Evolutionary conservation across 2,113 vertebrate genomes (phyloP).

Genomic region (Pipa parva): DNA sequence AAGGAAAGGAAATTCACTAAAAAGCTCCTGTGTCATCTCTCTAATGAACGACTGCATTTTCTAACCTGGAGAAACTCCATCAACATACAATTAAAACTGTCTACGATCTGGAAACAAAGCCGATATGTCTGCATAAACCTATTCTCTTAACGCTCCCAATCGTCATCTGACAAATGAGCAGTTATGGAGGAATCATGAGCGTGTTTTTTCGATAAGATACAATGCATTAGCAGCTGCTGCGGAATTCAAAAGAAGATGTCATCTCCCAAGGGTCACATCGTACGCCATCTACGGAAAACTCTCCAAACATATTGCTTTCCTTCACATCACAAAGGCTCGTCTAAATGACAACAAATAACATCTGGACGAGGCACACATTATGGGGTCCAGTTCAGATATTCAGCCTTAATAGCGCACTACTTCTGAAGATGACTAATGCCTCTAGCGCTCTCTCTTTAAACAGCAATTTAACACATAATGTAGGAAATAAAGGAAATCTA

Average conservation of each 20-base stretch:
- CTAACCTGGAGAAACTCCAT: slow-evolving; percentile 12
- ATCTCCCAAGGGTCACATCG: slow-evolving; percentile 13
- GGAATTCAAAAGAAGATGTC: background rate
- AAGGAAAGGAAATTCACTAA: no score
- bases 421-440: no score
- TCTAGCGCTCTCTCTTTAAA: no score
- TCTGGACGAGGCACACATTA: background rate
- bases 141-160: background rate
- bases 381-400: background rate
- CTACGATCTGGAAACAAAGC: slow-evolving; percentile 4
- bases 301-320: background rate
- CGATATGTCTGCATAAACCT: background rate
- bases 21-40: slow-evolving; percentile 1
- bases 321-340: background rate
- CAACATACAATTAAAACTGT: slow-evolving; percentile 18
- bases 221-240: slow-evolving; percentile 16
- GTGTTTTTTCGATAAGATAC: slow-evolving; percentile 4
- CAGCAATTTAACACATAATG: no score
- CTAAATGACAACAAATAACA: slow-evolving; percentile 6
- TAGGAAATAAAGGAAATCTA: no score
- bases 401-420: background rate
- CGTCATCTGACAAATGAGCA: slow-evolving; percentile 3
- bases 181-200: background rate
- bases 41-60: background rate
- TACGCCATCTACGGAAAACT: background rate